Base-by-base conservation (phyloP, 2,113 vertebrate species). In the Pica pica region DNA sequence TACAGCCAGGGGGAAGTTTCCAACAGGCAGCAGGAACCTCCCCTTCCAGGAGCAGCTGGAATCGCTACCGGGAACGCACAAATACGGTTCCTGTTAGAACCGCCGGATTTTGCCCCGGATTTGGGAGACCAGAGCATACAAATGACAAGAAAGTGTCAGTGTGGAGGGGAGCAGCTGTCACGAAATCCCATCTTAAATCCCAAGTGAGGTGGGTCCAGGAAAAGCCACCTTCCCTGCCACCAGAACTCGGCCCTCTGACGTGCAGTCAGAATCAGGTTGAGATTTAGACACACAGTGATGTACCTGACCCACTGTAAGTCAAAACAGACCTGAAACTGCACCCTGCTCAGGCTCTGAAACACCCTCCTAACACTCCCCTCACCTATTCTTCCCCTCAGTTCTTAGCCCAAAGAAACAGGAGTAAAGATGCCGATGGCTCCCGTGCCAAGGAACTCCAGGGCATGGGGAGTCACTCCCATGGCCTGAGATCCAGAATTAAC, bases 21-120 rank as follows among this genome's bases (percentile, higher is more conserved):
- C 50, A 74, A 7, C 11, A 55, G 23, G 84, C 22, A 87, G 49
- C 59, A 60, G 44, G 81, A 64, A 14, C 27, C 55, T 91, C 73
- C 59, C 74, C 60, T 52, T 74, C 59, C 77, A 92, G 74, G 56
- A 61, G 65, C 50, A 67, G 55, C 64, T 61, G 70, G 59, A 85
- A 47, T 33, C 27, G 2, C n/a, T 35, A 23, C 24, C 1, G 0
- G 37, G 33, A 81, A 33, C 0, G 4, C 26, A 37, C n/a, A 31
- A 63, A 33, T 3, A 22, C 0, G 20, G 59, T 64, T 84, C 52
- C 46, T 4, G 6, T 4, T 4, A n/a, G 39, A 83, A 59, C 4
- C 2, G 2, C 5, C 0, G 3, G 7, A 30, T 64, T n/a, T 6
- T 50, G 13, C 11, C 26, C 37, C 33, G 22, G 21, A 39, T 63